These are phyloP conservation scores for Hephaestus fuliginosus DNA, from an alignment of 2,797 vertebrate genomes.

Conservation along the genomic window DNA sequence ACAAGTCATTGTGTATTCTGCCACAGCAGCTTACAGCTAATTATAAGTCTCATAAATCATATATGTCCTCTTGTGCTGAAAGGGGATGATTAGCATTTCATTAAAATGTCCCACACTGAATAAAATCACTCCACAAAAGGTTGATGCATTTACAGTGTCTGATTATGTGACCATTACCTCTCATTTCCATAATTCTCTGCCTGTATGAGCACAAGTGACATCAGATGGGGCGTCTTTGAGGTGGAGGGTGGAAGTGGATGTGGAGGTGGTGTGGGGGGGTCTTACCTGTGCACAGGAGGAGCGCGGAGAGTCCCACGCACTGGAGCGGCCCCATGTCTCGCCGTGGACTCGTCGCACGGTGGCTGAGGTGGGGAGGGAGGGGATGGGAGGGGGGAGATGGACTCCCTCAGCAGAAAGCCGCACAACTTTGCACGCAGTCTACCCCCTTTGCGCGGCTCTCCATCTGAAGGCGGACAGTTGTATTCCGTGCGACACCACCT, in stretches of 20 bases:
- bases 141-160: slow-evolving; percentile 58
- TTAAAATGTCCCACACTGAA: slow-evolving; percentile 57
- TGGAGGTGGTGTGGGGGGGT: neutral
- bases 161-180: slow-evolving; percentile 39
- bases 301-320: slow-evolving; percentile 73
- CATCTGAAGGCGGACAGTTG: slow-evolving; percentile 50
- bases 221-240: neutral
- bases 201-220: slow-evolving; percentile 21
- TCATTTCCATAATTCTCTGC: slow-evolving; percentile 35
- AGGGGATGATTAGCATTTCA: slow-evolving; percentile 75
- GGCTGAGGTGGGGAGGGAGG: no score
- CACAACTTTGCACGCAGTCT: slow-evolving; percentile 63
- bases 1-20: slow-evolving; percentile 79
- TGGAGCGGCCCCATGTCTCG: slow-evolving; percentile 68
- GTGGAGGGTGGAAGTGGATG: no score
- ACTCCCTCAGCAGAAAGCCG: slow-evolving; percentile 62
- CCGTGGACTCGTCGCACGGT: slow-evolving; percentile 49
- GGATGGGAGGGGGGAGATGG: slow-evolving; percentile 4
- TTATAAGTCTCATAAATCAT: slow-evolving; percentile 78
- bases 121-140: slow-evolving; percentile 54
- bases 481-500: slow-evolving; percentile 66
- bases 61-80: slow-evolving; percentile 64
- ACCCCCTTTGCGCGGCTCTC: slow-evolving; percentile 67
- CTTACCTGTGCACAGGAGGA: slow-evolving; percentile 85
- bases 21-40: slow-evolving; percentile 80